phyloP scores from a whole-genome alignment of 2,888 invertebrate genomes.

The Torymus texanus region DNA sequence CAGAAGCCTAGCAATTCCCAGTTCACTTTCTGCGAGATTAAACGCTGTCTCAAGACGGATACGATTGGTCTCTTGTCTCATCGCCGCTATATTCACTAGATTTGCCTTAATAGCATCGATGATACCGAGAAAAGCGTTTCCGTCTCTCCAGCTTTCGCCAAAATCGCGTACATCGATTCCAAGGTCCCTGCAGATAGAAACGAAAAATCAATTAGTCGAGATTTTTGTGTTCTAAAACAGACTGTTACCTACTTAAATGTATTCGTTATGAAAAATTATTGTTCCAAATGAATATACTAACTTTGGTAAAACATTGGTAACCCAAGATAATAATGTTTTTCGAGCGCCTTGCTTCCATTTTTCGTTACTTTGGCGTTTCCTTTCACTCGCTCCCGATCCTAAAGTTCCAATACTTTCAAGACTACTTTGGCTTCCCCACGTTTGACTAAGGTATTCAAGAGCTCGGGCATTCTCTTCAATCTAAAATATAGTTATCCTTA shows the following conservation, averaged over 20 bases:
- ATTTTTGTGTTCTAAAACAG: too few species aligned
- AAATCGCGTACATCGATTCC: conserved; percentile 95
- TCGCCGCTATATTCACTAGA: conserved; percentile 89
- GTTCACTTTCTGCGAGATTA: conserved; percentile 91
- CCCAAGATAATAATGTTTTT: conserved; percentile 95
- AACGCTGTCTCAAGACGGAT: conserved; percentile 94
- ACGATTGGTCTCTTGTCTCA: conserved; percentile 86
- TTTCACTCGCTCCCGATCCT: conserved; percentile 78
- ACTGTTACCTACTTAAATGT: too few species aligned
- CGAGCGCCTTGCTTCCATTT: conserved; percentile 93
- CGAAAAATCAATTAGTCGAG: background rate
- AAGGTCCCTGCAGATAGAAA: conserved; percentile 80
- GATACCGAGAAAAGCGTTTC: conserved; percentile 95
- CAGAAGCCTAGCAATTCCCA: conserved; percentile 92
- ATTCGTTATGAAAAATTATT: too few species aligned
- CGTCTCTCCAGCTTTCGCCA: conserved; percentile 96
- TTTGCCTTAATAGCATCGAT: conserved; percentile 96
- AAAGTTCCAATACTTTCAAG: conserved; percentile 87
- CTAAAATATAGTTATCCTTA: conserved; percentile 76
- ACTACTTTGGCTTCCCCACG: conserved; percentile 88
- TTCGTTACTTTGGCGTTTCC: conserved; percentile 78
- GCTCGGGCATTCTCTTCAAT: conserved; percentile 96
- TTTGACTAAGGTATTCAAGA: conserved; percentile 88
- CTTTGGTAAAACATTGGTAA: conserved; percentile 92
- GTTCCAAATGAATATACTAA: conserved; percentile 71